A percentile compares a stretch with the other conserved stretches of the same genome.
phyloP scores from a whole-genome alignment of 2,888 invertebrate genomes.

The Apotomis turbidana region DNA sequence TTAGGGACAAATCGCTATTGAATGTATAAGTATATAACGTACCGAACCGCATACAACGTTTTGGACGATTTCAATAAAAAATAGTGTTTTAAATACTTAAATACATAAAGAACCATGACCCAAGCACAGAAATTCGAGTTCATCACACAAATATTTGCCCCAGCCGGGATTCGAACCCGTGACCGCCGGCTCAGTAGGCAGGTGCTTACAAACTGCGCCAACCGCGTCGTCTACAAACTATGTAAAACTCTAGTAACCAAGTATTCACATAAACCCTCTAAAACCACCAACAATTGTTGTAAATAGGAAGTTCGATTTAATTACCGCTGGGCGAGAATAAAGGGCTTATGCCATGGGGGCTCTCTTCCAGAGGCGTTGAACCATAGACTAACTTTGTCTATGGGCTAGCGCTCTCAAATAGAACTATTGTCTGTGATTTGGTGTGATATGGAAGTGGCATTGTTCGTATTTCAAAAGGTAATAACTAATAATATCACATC shows the following conservation, averaged over 20 bases:
- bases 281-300: conserved; percentile 27
- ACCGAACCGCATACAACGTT: too few species aligned
- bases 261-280: background rate
- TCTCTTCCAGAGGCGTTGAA: conserved; percentile 46
- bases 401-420: conserved; percentile 34
- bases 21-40: too few species aligned
- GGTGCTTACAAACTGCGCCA: too few species aligned
- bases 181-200: too few species aligned
- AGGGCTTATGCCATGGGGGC: conserved; percentile 36
- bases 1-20: background rate
- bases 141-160: too few species aligned
- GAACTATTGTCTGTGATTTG: conserved; percentile 35
- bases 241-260: background rate
- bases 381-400: conserved; percentile 49
- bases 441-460: conserved; percentile 35
- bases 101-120: too few species aligned
- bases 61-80: too few species aligned
- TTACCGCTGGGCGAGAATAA: conserved; percentile 41
- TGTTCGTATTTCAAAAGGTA: background rate
- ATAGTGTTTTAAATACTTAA: too few species aligned
- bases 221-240: too few species aligned
- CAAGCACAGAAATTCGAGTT: too few species aligned
- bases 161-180: too few species aligned
- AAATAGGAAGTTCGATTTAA: conserved; percentile 42
- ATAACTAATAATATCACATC: background rate